Evolutionary conservation across 2,797 vertebrate species (phyloP).

Genomic region (Paratrypauchen microcephalus): DNA sequence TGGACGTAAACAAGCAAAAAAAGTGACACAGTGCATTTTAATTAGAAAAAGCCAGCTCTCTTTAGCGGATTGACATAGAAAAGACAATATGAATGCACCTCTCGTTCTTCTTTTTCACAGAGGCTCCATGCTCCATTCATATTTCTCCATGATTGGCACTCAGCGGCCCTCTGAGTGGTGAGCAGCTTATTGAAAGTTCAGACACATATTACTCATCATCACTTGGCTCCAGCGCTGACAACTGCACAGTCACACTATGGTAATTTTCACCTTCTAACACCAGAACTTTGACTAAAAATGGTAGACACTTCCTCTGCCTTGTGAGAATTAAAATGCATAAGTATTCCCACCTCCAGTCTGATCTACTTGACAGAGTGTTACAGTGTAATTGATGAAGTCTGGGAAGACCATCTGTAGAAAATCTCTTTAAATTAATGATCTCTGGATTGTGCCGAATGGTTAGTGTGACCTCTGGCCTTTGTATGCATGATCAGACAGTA

Average conservation of each 20-base stretch:
- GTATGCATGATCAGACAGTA: background rate
- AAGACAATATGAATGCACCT: background rate
- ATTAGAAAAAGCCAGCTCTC: background rate
- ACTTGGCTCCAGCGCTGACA: conserved; percentile 4
- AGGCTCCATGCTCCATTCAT: conserved; percentile 6
- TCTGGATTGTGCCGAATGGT: background rate
- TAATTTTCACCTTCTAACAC: conserved; percentile 23
- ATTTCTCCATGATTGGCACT: conserved; percentile 11
- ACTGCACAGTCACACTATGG: conserved; percentile 21
- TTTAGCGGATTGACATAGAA: background rate
- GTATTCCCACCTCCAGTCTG: background rate
- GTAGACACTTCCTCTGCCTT: background rate
- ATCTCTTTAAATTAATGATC: background rate
- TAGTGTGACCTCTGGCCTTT: conserved; percentile 24
- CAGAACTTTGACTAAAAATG: background rate
- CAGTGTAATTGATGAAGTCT: background rate
- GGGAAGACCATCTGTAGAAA: background rate
- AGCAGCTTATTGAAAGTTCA: conserved; percentile 10
- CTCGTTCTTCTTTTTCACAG: background rate
- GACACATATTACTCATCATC: conserved; percentile 20
- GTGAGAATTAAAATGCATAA: conserved; percentile 6
- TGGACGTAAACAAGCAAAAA: too few relatives aligned
- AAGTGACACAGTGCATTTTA: background rate
- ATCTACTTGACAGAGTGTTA: background rate
- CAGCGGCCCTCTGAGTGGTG: conserved; percentile 2